Conservation (phyloP, 1,140 invertebrate species). For the Bacillus rossius region DNA sequence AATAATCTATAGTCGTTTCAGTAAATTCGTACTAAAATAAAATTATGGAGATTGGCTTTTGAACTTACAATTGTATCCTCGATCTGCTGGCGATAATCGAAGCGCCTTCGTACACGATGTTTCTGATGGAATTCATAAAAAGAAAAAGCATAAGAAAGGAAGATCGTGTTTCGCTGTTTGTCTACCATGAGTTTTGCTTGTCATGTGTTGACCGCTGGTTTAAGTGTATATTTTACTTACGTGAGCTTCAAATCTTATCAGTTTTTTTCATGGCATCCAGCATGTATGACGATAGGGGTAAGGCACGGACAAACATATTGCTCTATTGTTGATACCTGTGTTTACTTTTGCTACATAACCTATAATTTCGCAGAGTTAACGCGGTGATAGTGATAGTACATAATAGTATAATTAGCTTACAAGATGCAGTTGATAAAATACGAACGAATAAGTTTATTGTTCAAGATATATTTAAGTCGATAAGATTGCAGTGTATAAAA, state of each 20-base stretch:
- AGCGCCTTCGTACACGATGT: not conserved
- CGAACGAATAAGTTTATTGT: too few species aligned
- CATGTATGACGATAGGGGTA: constrained; percentile 12
- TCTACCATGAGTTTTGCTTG: constrained; percentile 2
- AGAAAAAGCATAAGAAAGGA: not conserved
- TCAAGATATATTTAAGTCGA: too few species aligned
- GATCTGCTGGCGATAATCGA: not conserved
- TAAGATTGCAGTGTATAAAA: too few species aligned
- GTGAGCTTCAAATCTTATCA: constrained; percentile 6
- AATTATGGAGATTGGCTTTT: not conserved
- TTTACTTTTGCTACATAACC: too few species aligned
- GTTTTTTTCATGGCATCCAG: constrained; percentile 14
- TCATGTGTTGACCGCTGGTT: not conserved
- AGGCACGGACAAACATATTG: not conserved
- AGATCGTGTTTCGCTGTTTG: not conserved
- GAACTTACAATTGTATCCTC: not conserved
- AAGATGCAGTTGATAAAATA: too few species aligned
- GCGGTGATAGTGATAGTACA: too few species aligned
- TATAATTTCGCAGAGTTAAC: too few species aligned
- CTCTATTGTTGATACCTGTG: not conserved
- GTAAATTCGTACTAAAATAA: not conserved
- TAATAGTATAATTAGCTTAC: too few species aligned
- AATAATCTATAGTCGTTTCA: not conserved
- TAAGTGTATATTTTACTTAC: constrained; percentile 4
- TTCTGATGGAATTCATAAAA: not conserved